Base-by-base conservation (phyloP, 1,140 invertebrate species). In the Hylyphantes graminicola region DNA sequence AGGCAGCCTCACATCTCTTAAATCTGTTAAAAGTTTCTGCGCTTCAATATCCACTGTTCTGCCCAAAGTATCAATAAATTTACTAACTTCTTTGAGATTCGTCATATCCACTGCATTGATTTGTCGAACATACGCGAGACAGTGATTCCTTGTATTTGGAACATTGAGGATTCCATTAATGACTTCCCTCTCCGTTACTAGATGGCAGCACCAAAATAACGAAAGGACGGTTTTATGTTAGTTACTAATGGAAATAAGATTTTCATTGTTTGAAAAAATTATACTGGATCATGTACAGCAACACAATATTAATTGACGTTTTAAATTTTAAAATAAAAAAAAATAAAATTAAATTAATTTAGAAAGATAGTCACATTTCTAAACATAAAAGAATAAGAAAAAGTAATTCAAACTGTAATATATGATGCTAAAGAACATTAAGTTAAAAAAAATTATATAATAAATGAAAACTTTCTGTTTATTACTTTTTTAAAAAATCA, bases 21-120 rank as follows among this genome's bases (percentile, higher is more conserved):
- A 91, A 90, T 97, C 95, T 9, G 94, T 94, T 13, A 99, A 89
- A 13, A 99, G 91, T 88, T 96, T 96, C 1, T 95, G 94, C 0
- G 98, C 96, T 90, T 99, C 97, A 0, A 94, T 94, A 89, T 99
- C 97, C 70, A 99, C 93, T 89, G 95, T 96, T 87, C 97, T 91
- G 89, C 98, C 97, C 2, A 95, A 92, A 68, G 99, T 97, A 89
- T 99, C 98, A 73, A 99, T 93, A 88, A 98, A 99, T 19, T 98
- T 93, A 68, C 95, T 94, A 3, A 97, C 97, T 89, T 97, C 97
- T 87, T 96, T 95, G 21, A 98, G 90, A 89, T 98, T 97, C 89
- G 97, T 96, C 50, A 98, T 91, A 90, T 99, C 98, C 51, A 99
- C 98, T 88, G 99, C 99, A 89, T 97, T 97, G 88, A 99, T 99